Conservation (phyloP, 2,113 vertebrate genomes). For the Cyrtonyx montezumae region DNA sequence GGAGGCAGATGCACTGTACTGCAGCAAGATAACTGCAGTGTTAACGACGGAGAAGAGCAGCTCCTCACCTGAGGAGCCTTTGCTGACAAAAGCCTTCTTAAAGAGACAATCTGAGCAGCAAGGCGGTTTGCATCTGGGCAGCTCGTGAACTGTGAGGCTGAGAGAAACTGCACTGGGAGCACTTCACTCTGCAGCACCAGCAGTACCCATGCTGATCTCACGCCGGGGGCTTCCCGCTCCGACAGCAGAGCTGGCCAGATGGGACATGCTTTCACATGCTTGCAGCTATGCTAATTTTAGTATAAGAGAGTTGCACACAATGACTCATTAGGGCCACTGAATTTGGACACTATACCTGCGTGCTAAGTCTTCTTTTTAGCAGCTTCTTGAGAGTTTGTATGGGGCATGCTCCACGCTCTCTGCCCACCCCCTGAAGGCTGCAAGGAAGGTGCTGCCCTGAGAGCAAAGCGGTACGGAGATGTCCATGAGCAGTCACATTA, state of each 20-base stretch:
- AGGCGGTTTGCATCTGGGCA: background rate
- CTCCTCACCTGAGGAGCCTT: background rate
- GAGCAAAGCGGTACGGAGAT: background rate
- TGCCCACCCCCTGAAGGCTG: background rate
- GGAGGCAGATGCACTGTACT: background rate
- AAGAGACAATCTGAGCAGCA: rapidly evolving
- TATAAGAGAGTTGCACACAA: background rate
- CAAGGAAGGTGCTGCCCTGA: background rate
- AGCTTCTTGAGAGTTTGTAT: background rate
- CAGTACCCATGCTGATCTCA: rapidly evolving
- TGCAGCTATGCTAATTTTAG: background rate
- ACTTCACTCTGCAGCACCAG: rapidly evolving
- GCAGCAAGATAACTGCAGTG: rapidly evolving
- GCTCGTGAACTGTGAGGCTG: background rate
- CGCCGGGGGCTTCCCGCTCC: background rate
- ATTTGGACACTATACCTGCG: background rate
- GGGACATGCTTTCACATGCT: background rate
- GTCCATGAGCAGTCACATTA: background rate
- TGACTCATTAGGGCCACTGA: background rate
- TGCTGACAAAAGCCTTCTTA: background rate
- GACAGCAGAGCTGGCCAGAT: background rate
- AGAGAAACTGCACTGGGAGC: rapidly evolving
- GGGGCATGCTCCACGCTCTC: background rate
- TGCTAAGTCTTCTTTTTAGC: background rate
- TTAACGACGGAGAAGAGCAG: background rate